Evolutionary conservation across 1,140 invertebrate species (phyloP), one percentile per base, ranked within the genome.

Genomic region (Scaptomyza pallida): DNA sequence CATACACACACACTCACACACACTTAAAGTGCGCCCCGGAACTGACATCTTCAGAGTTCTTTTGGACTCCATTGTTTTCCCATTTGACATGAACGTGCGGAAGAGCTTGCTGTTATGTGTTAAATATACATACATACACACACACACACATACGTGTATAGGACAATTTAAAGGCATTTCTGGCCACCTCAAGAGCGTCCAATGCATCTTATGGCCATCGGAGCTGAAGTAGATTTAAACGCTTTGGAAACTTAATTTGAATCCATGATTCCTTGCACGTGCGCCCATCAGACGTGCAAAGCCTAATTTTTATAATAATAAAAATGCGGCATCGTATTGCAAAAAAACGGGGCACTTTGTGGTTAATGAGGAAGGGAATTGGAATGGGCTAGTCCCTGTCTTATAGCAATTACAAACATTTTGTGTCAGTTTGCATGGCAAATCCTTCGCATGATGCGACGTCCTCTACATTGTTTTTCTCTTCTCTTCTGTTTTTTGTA

Each of bases 261-360:
- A 47, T 41, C 52, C 35, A 33, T 17, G 35, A 8, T 9, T 30
- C 33, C 13, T 35, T 75, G 72, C 82, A 88, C 82, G 82, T 86
- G 82, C 26, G 82, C 26, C 70, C 37, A 30, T 88, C 82, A 78
- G 41, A 52, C 44, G 40, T 21, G 47, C 64, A 89, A 78, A 88
- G 78, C 78, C 75, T 70, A 82, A 88, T 88, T 88, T 88, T 88
- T 88, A 75, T 88, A 88, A 88, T 88, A 75, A 89, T 86, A 86
- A 86, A 88, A 86, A 86, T 71, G 73, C 37, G 61, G 67, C 77
- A 76, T 71, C 60, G 50, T 55, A 80, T 85, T 77, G 73, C 77
- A 67, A 37, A 37, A 67, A 21, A 30, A 30, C 6, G 33, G 43
- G 30, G 35, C 60, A 55, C 48, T 74, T 85, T 86, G 81, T 55